Evolutionary conservation across 2,113 vertebrate genomes (phyloP), one percentile per base, ranked within the genome.

Genomic region (Poecile atricapillus): DNA sequence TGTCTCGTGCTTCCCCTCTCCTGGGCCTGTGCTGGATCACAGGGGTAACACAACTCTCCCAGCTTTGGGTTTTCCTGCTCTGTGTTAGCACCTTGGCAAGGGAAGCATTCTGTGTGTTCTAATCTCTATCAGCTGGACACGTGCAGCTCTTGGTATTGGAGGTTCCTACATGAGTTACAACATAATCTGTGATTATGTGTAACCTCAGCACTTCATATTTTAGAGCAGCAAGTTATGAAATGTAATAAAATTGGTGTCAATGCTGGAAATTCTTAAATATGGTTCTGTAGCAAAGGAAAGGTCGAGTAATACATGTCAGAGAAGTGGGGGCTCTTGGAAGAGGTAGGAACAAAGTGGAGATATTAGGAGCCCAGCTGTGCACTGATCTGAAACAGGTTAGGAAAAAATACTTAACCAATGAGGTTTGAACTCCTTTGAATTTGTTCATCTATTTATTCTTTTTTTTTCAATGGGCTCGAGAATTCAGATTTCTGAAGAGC

Each of bases 401-500:
- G 80, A 16, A 49, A 95, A 89, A 69, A 70, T 74, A 87, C 47
- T 86, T 69, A 59, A 67, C 62, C 65, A 73, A 33, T 16, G 22
- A 62, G 41, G 43, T 80, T 70, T 70, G 56, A 95, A 83, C 41
- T 79, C 60, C 33, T 71, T 81, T 63, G 44, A 60, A 87, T 93
- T 47, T 78, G 58, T 78, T 81, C 4, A 49, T 89, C 70, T 77
- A 63, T 84, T 87, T 70, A 50, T 80, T 81, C 5, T 5, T 81
- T 59, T 89, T 74, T 62, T 93, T 73, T 52, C 62, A 95, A 33
- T 62, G 79, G 65, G 56, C 84, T 75, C 16, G 53, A 83, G 85
- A 76, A 80, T 50, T 92, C 64, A 52, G 44, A 89, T 87, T 94
- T 89, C 85, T 92, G 39, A 65, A 94, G 47, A 95, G 68, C 68